Evolutionary conservation across 2,888 invertebrate genomes (phyloP).

Genomic region (Melieria omissa): DNA sequence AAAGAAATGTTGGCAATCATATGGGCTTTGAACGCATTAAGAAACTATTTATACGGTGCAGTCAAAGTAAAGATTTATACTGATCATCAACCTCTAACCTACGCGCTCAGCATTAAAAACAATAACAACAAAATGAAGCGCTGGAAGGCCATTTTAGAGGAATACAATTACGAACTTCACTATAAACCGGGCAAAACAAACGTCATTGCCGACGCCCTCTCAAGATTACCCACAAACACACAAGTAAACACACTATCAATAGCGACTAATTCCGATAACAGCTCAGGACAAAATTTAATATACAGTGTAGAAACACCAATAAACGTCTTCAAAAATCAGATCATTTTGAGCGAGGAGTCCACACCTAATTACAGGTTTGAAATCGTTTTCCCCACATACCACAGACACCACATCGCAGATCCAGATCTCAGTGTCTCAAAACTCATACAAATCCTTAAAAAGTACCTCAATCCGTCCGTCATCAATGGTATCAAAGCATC

Average conservation of each 20-base stretch:
- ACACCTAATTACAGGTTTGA: not conserved
- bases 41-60: slow-evolving; percentile 3
- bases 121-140: slow-evolving; percentile 5
- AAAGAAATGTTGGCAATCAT: slow-evolving; percentile 1
- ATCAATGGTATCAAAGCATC: slow-evolving; percentile 31
- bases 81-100: not conserved
- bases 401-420: too few species aligned
- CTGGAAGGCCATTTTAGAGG: slow-evolving; percentile 20
- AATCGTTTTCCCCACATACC: not conserved
- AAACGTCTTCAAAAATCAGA: slow-evolving; percentile 28
- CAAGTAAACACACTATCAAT: slow-evolving; percentile 22
- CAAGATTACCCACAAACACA: not conserved
- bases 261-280: slow-evolving; percentile 15
- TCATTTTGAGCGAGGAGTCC: not conserved
- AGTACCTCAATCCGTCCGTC: slow-evolving; percentile 25
- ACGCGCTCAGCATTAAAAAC: slow-evolving; percentile 18
- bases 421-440: not conserved
- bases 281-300: slow-evolving; percentile 21
- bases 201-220: slow-evolving; percentile 8
- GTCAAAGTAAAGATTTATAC: slow-evolving; percentile 10
- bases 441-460: slow-evolving; percentile 26
- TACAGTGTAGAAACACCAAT: slow-evolving; percentile 12
- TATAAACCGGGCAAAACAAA: slow-evolving; percentile 19
- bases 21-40: not conserved
- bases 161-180: slow-evolving; percentile 17